Base-by-base conservation (phyloP, 2,113 vertebrate species). In the Craseonycteris thonglongyai region DNA sequence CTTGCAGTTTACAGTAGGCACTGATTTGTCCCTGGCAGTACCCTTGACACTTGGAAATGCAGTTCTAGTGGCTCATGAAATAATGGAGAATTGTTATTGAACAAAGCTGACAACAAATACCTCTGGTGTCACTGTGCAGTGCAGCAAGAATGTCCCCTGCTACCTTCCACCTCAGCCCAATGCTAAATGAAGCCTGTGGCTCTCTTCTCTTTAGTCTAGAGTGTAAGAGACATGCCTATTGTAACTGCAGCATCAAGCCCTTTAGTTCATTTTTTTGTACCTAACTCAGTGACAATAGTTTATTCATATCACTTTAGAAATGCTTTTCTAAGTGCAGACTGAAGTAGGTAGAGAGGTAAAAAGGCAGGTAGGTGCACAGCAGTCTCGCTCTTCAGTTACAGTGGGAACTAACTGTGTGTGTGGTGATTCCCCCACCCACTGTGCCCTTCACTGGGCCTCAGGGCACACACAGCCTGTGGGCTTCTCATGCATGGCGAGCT, bases 211-310 rank as follows among this genome's bases (percentile, higher is more conserved):
- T 40, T 40, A 30, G 47, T 61, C 35, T 40, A 49, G 61, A 6
- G 4, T 22, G 26, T 80, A 35, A 56, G 49, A 66, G 59, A 54
- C 38, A 38, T 6, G 76, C 7, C 65, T 8, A 7, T 8, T 40
- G n/a, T 61, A 49, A 74, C 14, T 12, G 14, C 28, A 28, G 26
- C 6, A 47, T 30, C 54, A 24, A 88, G 40, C n/a, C 24, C 38
- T 19, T 79, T 21, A 49, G 71, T 26, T 19, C 35, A 0, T 45
- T 56, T 33, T 42, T 65, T 45, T 13, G 26, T 30, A 59, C 6
- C 28, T 86, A 35, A 51, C 33, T 74, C n/a, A 69, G 81, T 68
- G 38, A 56, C 81, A 92, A 69, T 26, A 51, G 15, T 68, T 85
- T 21, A 40, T 63, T 75, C 81, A 61, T 45, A 24, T 83, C 5